Conservation (phyloP, 2,113 vertebrate genomes). For the Gasterosteus nipponicus region DNA sequence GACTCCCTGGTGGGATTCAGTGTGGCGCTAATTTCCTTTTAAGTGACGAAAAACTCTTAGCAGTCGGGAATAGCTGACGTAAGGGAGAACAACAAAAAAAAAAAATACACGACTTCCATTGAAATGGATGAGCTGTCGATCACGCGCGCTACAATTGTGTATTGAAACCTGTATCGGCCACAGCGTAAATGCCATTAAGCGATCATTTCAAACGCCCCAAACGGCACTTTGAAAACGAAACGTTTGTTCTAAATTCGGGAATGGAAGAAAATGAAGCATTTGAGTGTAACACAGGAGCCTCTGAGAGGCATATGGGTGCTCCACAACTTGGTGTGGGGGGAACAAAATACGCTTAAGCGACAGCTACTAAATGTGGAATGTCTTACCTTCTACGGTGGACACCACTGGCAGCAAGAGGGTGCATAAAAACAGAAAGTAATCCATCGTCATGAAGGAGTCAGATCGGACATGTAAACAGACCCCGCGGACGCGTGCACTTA, state of each 20-base stretch:
- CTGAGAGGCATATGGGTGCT: constrained; percentile 23
- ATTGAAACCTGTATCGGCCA: constrained; percentile 30
- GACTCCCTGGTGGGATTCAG: constrained; percentile 69
- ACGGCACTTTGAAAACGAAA: constrained; percentile 35
- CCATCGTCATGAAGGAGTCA: constrained; percentile 83
- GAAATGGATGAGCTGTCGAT: constrained; percentile 63
- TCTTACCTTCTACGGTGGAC: constrained; percentile 84
- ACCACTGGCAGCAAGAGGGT: constrained; percentile 80
- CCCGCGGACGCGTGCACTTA: constrained; percentile 60
- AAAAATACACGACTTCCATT: constrained; percentile 62
- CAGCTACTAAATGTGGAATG: constrained; percentile 2
- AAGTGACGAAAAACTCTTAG: constrained; percentile 52
- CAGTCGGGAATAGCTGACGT: constrained; percentile 26
- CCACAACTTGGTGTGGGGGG: constrained; percentile 9
- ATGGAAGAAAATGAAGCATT: neutral
- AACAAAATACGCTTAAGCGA: constrained; percentile 21
- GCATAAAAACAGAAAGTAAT: constrained; percentile 86
- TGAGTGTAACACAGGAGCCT: constrained; percentile 2
- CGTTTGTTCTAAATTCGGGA: constrained; percentile 3
- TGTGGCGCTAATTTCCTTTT: constrained; percentile 61
- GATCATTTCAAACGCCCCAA: constrained; percentile 36
- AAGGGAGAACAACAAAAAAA: neutral
- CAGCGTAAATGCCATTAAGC: constrained; percentile 37
- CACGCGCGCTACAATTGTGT: constrained; percentile 56
- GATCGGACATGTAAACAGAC: constrained; percentile 79